These are phyloP conservation scores for Julus scandinavius DNA, from an alignment of 2,888 invertebrate genomes.

Conservation along the genomic window DNA sequence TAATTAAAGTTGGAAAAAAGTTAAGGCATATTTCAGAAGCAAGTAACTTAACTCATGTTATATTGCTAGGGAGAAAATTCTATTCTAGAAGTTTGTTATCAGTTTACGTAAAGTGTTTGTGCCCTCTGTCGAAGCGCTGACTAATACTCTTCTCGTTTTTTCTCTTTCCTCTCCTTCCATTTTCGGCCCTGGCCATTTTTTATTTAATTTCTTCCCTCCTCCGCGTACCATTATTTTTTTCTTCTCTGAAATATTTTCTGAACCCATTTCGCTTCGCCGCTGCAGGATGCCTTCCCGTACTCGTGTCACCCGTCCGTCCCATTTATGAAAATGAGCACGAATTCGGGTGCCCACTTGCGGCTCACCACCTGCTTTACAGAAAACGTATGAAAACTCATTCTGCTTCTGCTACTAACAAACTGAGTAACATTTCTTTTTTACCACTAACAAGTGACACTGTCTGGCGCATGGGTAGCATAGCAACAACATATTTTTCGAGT, in stretches of 20 bases:
- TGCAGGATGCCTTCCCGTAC: conserved; percentile 53
- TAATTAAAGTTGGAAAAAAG: too few species aligned
- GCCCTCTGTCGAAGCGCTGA: neutral
- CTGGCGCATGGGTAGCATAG: conserved; percentile 2
- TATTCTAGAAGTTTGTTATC: neutral
- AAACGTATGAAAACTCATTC: conserved; percentile 49
- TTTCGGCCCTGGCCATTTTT: conserved; percentile 15
- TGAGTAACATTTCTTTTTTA: conserved; percentile 33
- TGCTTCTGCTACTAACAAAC: conserved; percentile 38
- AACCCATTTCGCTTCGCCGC: neutral
- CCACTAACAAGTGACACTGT: conserved; percentile 2
- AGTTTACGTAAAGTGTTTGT: neutral
- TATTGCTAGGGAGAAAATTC: neutral
- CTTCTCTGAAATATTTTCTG: neutral
- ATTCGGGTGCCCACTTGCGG: conserved; percentile 82
- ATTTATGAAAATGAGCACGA: conserved; percentile 75
- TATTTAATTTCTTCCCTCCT: neutral
- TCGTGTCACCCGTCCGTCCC: conserved; percentile 53
- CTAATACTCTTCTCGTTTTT: conserved; percentile 49
- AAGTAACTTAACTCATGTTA: neutral
- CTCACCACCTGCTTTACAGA: conserved; percentile 45
- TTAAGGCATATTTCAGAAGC: too few species aligned
- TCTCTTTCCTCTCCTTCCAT: conserved; percentile 39
- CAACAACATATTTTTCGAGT: neutral
- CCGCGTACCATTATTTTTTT: neutral